A percentile compares a stretch with the other conserved stretches of the same genome.
Conservation (phyloP, 2,888 invertebrate genomes). For the Eupithecia dodoneata region DNA sequence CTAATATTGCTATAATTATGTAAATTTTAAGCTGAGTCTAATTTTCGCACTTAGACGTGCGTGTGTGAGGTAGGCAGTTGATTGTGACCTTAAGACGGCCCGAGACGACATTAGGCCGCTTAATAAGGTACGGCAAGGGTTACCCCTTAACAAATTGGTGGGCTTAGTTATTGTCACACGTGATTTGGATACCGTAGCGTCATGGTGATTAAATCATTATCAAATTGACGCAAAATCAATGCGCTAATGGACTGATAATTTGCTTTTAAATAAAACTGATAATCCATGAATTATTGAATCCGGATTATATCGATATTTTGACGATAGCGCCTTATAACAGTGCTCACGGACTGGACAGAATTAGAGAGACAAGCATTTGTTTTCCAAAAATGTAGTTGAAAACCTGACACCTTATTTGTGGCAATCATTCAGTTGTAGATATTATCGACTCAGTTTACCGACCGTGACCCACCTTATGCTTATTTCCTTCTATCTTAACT, state of each 20-base stretch:
- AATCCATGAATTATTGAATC: too few relatives aligned
- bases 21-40: neutral
- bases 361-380: too few relatives aligned
- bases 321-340: too few relatives aligned
- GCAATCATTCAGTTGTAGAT: too few relatives aligned
- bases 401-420: too few relatives aligned
- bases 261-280: neutral
- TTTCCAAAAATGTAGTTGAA: too few relatives aligned
- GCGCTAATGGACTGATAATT: conserved; percentile 8
- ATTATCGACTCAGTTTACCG: too few relatives aligned
- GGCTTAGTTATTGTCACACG: conserved; percentile 41
- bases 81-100: conserved; percentile 18
- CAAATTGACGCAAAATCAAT: conserved; percentile 1
- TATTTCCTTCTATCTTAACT: too few relatives aligned
- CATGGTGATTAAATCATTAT: conserved; percentile 12
- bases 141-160: conserved; percentile 41
- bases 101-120: conserved; percentile 39
- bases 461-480: too few relatives aligned
- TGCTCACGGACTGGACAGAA: too few relatives aligned
- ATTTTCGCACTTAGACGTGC: neutral
- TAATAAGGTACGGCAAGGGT: conserved; percentile 43
- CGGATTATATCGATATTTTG: too few relatives aligned
- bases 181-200: conserved; percentile 36
- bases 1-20: neutral
- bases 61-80: neutral